Evolutionary conservation across 2,888 invertebrate species (phyloP), one percentile per base, ranked within the genome.

Genomic region (Antheraea assamensis): DNA sequence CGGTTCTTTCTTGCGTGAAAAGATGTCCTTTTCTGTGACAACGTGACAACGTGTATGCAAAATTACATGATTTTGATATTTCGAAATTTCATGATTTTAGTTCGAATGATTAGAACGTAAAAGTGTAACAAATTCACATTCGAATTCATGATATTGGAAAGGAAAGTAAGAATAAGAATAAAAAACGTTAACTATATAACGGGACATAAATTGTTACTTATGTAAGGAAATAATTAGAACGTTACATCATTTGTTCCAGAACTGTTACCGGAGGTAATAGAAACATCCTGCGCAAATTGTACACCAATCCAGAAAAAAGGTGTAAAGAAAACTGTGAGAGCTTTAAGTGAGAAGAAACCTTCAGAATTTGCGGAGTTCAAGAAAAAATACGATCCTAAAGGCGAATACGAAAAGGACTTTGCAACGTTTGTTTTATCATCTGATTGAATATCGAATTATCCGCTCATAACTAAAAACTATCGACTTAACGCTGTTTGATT

Each of bases 201-300:
- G 72, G 66, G 70, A 75, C 30, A 58, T 30, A 72, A 15, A 71
- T 24, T 8, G 58, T 58, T 58, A 58, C 24, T 55, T 61, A n/a
- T 58, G 27, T 27, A 61, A 13, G 27, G 30, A 30, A 64, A 17
- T 64, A 64, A 64, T 17, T 19, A 64, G 30, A 64, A 30, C 61
- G 30, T 64, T 30, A 68, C 27, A 47, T 47, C 71, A 35, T 72
- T 75, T n/a, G n/a, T n/a, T 83, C 42, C 82, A 93, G 93, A 89
- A 74, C 75, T 93, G 15, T 81, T 93, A 0, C 93, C 93, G 0
- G 93, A 93, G 78, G 88, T 93, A 8, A 86, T 93, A 58, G 81
- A 88, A 0, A 90, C 90, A 21, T 83, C 88, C 0, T 93, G 93
- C 76, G 90, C 80, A 1, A 93, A 94, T 80, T 94, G 93, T 77